Base-by-base conservation (phyloP, 2,888 invertebrate genomes). In the Drosophila nigricruria region DNA sequence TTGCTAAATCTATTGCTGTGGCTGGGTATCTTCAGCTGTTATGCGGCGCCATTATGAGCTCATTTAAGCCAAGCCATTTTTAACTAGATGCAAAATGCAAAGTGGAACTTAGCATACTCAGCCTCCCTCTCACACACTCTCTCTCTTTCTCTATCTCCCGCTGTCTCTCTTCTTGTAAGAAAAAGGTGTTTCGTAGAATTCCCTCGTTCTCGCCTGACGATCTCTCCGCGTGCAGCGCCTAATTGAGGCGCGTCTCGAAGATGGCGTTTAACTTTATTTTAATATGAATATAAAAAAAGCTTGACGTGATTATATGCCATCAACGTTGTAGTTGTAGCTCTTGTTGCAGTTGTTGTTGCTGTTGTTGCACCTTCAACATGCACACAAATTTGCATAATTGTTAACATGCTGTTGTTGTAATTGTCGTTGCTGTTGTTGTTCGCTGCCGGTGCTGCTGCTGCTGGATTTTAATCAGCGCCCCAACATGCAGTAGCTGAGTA, bases 271-370 rank as follows among this genome's bases (percentile, higher is more conserved):
- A 70, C 58, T 63, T 77, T 77, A 81, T 75, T 88, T 75, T 77
- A 82, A 88, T 82, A 85, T 72, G 82, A 60, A 68, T 70, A 56
- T 53, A 59, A 63, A 56, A 65, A 75, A 78, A 83, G 84, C 83
- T 89, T 90, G 89, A 91, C 92, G 91, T 92, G 92, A 91, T 91
- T 92, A 85, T 81, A 86, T 85, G 81, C 81, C 87, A 92, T 92
- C 89, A 91, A 75, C 78, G 79, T 40, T 62, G 66, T 57, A 45
- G 52, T 25, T 43, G 56, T 27, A 49, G 50, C 42, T 65, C 60
- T 53, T 49, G 54, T 20, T 43, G 52, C 20, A 54, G 60, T 43
- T 68, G 62, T 40, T 71, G 65, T 36, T 64, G 45, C 25, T 64
- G 42, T 34, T 59, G 59, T 77, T 70, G 77, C 72, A 65, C 67